Evolutionary conservation across 1,140 invertebrate genomes (phyloP), one percentile per base, ranked within the genome.

Genomic region (Drosophila ficusphila): DNA sequence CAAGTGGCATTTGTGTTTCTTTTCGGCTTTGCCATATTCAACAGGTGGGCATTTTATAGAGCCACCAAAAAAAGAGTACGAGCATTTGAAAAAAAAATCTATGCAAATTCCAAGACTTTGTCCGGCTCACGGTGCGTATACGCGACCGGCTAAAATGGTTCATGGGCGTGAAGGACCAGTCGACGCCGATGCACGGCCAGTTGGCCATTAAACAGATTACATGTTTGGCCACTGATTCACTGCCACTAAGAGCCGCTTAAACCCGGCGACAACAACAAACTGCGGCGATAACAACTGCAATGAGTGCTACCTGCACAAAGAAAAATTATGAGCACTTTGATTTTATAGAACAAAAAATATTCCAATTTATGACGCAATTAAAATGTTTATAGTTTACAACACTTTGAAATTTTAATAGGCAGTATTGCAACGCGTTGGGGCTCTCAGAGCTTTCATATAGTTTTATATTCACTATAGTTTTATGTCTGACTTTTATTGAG

Each of bases 181-280:
- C 29, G 42, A 18, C 34, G 5, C 31, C 31, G 51, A 7, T 60
- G 48, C 65, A 65, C 47, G 42, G 67, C 53, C 61, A 56, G 36
- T 69, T 44, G 76, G 56, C 81, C 73, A 86, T 85, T 85, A 85
- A 86, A 49, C 71, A 79, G 79, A 86, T 85, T 85, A 79, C 76
- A 86, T 52, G 75, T 38, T 60, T 60, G 56, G 68, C 61, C 64
- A 74, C 76, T 79, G 64, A 76, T 65, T 76, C 76, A 79, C 64
- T 70, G 65, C 71, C 79, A 38, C 81, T 79, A 68, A 86, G 71
- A 85, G 67, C 57, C 76, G 79, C 73, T 85, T 86, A 86, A 85
- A 58, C 81, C 52, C 57, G 58, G 39, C 71, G 54, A 76, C 51
- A 81, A 33, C 62, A 65, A 67, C 60, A 67, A 65, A 67, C 62